Percentiles rank a stretch among this genome's conserved stretches.
These are phyloP conservation scores for Meandrina meandrites DNA, from an alignment of 92 coral and sea anemone genomes.

Conservation along the genomic window DNA sequence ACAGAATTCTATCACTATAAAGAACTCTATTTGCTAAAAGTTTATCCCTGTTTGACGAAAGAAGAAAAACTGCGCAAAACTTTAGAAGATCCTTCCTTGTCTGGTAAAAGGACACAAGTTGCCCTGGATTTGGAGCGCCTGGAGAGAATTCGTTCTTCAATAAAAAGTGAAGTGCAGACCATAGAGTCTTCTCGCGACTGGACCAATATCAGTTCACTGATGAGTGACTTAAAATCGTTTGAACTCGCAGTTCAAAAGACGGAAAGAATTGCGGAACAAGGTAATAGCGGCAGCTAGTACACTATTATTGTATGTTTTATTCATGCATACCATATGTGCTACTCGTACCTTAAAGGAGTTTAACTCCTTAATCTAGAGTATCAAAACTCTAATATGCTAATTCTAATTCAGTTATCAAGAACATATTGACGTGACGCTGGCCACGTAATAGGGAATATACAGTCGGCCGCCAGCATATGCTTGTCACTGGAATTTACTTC, in stretches of 20 bases:
- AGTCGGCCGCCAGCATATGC: no score
- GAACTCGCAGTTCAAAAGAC: slow-evolving; percentile 23
- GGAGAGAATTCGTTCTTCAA: neutral
- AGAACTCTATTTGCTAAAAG: slow-evolving; percentile 15
- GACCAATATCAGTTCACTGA: slow-evolving; percentile 23
- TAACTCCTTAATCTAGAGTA: no score
- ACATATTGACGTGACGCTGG: no score
- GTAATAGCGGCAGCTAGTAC: neutral
- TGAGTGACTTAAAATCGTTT: neutral
- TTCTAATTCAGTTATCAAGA: no score
- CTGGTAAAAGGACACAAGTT: slow-evolving; percentile 9
- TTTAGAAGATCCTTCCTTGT: slow-evolving; percentile 2
- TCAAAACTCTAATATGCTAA: no score
- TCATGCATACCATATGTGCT: no score
- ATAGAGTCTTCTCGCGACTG: slow-evolving; percentile 33
- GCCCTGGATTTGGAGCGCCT: slow-evolving; percentile 35
- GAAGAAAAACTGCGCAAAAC: neutral
- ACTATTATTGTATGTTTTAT: no score
- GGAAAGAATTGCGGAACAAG: slow-evolving; percentile 31
- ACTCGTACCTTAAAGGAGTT: no score
- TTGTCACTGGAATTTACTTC: no score
- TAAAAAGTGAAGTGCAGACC: slow-evolving; percentile 5
- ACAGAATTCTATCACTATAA: slow-evolving; percentile 48
- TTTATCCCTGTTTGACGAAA: slow-evolving; percentile 35
- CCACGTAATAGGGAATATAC: no score